phyloP scores from a whole-genome alignment of 2,888 invertebrate genomes.

The Eustalomyia histrio region DNA sequence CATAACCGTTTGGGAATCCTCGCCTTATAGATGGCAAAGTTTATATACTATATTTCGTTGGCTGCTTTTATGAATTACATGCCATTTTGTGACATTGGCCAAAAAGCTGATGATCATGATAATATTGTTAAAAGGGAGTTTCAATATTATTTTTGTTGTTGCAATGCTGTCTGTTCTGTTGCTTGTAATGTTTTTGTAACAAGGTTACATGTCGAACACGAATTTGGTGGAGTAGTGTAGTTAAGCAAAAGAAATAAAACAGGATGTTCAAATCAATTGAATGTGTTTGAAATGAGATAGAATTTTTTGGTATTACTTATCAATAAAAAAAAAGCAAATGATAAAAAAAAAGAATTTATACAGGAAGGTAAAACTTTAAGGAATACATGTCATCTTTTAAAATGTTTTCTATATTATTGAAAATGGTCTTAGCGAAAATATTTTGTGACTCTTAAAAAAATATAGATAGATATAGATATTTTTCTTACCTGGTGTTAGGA shows the following conservation, averaged over 20 bases:
- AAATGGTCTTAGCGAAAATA: too few relatives aligned
- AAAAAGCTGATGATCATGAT: slow-evolving; percentile 49
- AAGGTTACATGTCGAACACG: slow-evolving; percentile 41
- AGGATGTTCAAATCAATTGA: slow-evolving; percentile 50
- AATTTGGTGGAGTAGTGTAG: slow-evolving; percentile 28
- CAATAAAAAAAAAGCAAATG: too few relatives aligned
- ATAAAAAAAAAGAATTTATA: too few relatives aligned
- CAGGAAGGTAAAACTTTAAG: too few relatives aligned
- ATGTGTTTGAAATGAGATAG: slow-evolving; percentile 16
- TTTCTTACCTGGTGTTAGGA: too few relatives aligned
- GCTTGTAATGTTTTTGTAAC: neutral
- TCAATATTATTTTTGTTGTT: neutral
- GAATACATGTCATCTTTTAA: too few relatives aligned
- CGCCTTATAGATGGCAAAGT: slow-evolving; percentile 1
- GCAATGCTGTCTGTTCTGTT: neutral
- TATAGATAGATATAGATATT: too few relatives aligned
- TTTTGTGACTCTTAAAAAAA: too few relatives aligned
- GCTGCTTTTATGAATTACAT: slow-evolving; percentile 57
- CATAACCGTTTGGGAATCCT: too few relatives aligned
- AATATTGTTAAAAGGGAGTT: slow-evolving; percentile 33
- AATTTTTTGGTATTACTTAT: neutral
- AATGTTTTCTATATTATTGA: too few relatives aligned
- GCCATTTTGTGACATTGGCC: slow-evolving; percentile 59
- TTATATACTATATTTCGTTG: slow-evolving; percentile 7
- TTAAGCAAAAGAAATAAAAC: neutral